These are phyloP conservation scores for Blera fallax DNA, from an alignment of 2,888 invertebrate species.

Conservation along the genomic window DNA sequence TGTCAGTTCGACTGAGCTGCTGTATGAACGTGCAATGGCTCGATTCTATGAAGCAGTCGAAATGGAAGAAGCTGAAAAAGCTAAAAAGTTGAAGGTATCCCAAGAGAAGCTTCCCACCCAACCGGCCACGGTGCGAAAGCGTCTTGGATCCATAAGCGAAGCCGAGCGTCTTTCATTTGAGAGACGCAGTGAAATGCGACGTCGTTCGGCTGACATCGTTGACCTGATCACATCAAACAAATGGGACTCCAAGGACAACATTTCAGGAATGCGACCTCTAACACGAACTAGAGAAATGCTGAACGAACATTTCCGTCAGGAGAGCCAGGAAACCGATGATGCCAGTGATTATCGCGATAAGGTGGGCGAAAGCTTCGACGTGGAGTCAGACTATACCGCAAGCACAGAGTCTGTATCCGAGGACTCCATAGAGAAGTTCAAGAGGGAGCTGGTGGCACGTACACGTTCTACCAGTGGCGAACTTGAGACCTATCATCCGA, in stretches of 20 bases:
- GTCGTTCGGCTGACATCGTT: conserved; percentile 82
- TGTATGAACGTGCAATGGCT: conserved; percentile 92
- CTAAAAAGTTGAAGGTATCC: conserved; percentile 77
- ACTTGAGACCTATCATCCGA: conserved; percentile 87
- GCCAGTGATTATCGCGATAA: conserved; percentile 76
- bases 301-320: conserved; percentile 72
- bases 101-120: conserved; percentile 75
- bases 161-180: conserved; percentile 82
- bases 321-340: conserved; percentile 72
- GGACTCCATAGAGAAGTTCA: conserved; percentile 81
- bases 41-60: conserved; percentile 90
- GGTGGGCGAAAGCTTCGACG: conserved; percentile 80
- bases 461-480: conserved; percentile 82
- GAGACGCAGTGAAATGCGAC: conserved; percentile 81
- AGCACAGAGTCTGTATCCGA: conserved; percentile 84
- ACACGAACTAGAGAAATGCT: conserved; percentile 72
- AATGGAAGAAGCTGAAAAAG: conserved; percentile 86
- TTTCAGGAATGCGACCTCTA: conserved; percentile 74
- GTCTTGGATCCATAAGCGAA: conserved; percentile 83
- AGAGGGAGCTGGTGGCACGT: conserved; percentile 79
- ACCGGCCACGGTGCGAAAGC: conserved; percentile 79
- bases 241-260: conserved; percentile 79
- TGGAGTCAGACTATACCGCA: conserved; percentile 86
- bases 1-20: conserved; percentile 91
- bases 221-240: conserved; percentile 73